Base-by-base conservation (phyloP, 2,888 invertebrate species). In the Xanthorhoe spadicearia region DNA sequence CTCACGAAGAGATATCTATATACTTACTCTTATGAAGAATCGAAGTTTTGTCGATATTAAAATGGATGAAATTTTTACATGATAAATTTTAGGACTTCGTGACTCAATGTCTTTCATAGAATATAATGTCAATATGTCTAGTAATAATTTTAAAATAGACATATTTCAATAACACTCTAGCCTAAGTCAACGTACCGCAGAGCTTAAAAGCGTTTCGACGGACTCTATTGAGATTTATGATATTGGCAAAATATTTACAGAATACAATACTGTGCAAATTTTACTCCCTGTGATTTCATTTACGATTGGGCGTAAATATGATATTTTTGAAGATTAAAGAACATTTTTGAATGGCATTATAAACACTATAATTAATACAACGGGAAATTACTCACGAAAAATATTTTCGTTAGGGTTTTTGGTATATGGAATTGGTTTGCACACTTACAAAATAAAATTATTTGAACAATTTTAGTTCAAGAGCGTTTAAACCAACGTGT, bases 221-320 rank as follows among this genome's bases (percentile, higher is more conserved):
- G 56, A 61, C 64, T 61, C 58, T 64, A 70, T 71, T 68, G 69
- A 71, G 68, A 72, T 72, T 72, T 70, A 72, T 68, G 72, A 66
- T 56, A 56, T 66, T 64, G 57, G 56, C 56, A 56, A 70, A 68
- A 68, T 70, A 70, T 72, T 72, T 68, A 70, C 70, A 58, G 49
- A 64, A 68, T 64, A 62, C 61, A 64, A 62, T 51, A 61, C 64
- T 53, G 61, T 61, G 61, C 57, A 65, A 69, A 64, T 71, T 61
- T 60, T 60, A 63, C 63, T 64, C 66, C 66, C 61, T 71, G 64
- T 59, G 64, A 64, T 68, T 69, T 70, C 66, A 66, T 66, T 67
- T 61, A 38, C n/a, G n/a, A n/a, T n/a, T n/a, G n/a, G 35, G 23
- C 59, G 46, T 35, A 53, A 35, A 59, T 59, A 60, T 57, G 61